Evolutionary conservation across 2,888 invertebrate species (phyloP), one percentile per base, ranked within the genome.

Genomic region (Steinernema carpocapsae): DNA sequence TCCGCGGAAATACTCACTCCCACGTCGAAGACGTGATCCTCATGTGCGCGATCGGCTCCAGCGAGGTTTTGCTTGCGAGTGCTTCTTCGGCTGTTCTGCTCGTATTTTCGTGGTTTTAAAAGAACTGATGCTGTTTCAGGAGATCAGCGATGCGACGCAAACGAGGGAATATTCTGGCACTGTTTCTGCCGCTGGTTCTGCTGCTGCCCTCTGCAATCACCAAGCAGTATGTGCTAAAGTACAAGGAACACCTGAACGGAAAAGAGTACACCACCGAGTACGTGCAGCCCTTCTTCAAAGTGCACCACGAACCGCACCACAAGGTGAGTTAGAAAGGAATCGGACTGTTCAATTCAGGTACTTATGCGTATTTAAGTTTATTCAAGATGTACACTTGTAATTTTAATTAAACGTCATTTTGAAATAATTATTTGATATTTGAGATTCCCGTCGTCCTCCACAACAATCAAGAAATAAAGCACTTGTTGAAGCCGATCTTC

Each of bases 261-360:
- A 4, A 64, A 4, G 64, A 64, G 17, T 64, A 64, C 19, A 14
- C 7, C 1, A 64, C 64, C 14, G 29, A 64, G 7, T n/a, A 37
- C 32, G 64, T 64, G 29, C 64, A 64, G 17, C 64, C 64, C 17
- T 64, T 64, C 64, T 64, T 64, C 64, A 64, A 64, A n/a, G 64
- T 64, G 1, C 32, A 29, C 19, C 64, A 64, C n/a, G 64, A 37
- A 64, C 14, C 29, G 2, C 64, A 64, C 14, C 64, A 64, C 37
- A 64, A 64, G 26, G 64, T 64, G 12, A 48, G 48, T 14, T 19
- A 43, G n/a, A n/a, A n/a, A n/a, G n/a, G n/a, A n/a, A n/a, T n/a
- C n/a, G n/a, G n/a, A n/a, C n/a, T n/a, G n/a, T n/a, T n/a, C n/a
- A n/a, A n/a, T n/a, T n/a, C n/a, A n/a, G n/a, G n/a, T n/a, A n/a